A percentile compares a stretch with the other conserved stretches of the same genome.
These are phyloP conservation scores for Adineta ricciae DNA, from an alignment of 2,888 invertebrate genomes.

Conservation along the genomic window DNA sequence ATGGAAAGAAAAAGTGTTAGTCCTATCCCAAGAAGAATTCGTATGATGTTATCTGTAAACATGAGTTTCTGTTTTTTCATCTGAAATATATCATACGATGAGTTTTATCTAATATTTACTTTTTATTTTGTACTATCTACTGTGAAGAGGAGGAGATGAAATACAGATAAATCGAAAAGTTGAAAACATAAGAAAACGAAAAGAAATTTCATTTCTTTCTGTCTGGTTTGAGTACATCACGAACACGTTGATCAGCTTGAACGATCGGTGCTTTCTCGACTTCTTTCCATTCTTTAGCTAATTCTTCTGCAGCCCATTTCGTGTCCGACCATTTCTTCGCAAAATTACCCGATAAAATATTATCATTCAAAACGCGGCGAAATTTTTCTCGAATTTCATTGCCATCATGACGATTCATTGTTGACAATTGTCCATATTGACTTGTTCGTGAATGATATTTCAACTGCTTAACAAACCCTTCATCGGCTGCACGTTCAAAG, in stretches of 20 bases:
- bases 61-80: background rate
- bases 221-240: background rate
- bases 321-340: background rate
- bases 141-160: too few species aligned
- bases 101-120: background rate
- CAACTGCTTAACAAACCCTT: slow-evolving; percentile 7
- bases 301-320: slow-evolving; percentile 16
- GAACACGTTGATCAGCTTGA: slow-evolving; percentile 6
- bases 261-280: background rate
- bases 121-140: too few species aligned
- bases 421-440: slow-evolving; percentile 17
- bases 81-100: background rate
- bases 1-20: background rate
- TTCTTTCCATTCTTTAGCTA: slow-evolving; percentile 16
- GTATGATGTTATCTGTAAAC: background rate
- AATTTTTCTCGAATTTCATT: slow-evolving; percentile 13
- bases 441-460: slow-evolving; percentile 19
- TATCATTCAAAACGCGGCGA: background rate
- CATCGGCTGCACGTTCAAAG: background rate
- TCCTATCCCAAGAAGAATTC: background rate
- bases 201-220: background rate
- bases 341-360: slow-evolving; percentile 12
- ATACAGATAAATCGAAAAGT: too few species aligned
- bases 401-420: slow-evolving; percentile 14
- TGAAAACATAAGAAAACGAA: background rate